A percentile compares a stretch with the other conserved stretches of the same genome.
Conservation (phyloP, 2,888 invertebrate genomes). For the Pristionchus exspectatus region DNA sequence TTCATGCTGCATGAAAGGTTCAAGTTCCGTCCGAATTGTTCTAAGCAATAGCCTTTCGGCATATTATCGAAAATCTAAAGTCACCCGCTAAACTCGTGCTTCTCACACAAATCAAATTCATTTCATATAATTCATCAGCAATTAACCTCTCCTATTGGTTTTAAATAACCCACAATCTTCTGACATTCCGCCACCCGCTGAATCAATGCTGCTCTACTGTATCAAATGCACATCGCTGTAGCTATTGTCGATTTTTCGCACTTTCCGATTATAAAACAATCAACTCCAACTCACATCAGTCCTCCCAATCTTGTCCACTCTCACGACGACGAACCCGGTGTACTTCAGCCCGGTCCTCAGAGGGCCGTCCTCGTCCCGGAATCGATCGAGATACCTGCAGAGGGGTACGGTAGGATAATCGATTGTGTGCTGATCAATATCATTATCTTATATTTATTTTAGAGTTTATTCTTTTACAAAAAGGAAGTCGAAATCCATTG, state of each 20-base stretch:
- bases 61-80: too few species aligned
- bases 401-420: neutral
- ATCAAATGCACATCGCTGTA: neutral
- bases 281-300: slow-evolving; percentile 4
- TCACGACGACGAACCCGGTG: slow-evolving; percentile 77
- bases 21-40: too few species aligned
- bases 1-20: too few species aligned
- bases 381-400: slow-evolving; percentile 70
- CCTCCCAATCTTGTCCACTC: slow-evolving; percentile 74
- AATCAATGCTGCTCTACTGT: neutral
- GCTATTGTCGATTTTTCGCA: neutral
- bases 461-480: too few species aligned
- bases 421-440: neutral
- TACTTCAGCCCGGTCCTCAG: slow-evolving; percentile 73
- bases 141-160: neutral
- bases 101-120: neutral
- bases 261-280: neutral
- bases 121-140: neutral
- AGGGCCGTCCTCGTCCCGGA: slow-evolving; percentile 71
- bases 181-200: neutral
- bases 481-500: too few species aligned
- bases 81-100: neutral
- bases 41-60: too few species aligned
- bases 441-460: too few species aligned
- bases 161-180: neutral